phyloP scores from a whole-genome alignment of 2,888 invertebrate species.

The Synanthedon myopaeformis region DNA sequence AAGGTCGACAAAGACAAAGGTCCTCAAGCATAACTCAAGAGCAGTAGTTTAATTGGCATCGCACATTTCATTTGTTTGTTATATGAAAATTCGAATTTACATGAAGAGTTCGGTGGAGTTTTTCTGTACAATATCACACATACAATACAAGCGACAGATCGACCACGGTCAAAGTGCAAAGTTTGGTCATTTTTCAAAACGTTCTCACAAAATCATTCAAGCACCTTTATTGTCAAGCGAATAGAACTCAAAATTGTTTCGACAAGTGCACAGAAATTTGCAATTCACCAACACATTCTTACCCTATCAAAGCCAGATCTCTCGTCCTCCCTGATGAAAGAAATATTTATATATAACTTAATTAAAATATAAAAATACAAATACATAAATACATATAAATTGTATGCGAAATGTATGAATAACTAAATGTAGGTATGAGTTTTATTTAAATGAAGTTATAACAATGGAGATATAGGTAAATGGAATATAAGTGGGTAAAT shows the following conservation, averaged over 20 bases:
- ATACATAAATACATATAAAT: constrained; percentile 12
- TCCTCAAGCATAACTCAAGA: constrained; percentile 41
- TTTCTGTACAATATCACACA: constrained; percentile 23
- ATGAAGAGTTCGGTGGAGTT: neutral
- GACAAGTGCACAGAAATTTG: constrained; percentile 43
- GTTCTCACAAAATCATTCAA: constrained; percentile 23
- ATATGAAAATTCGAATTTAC: neutral
- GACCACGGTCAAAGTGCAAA: constrained; percentile 35
- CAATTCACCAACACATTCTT: constrained; percentile 62
- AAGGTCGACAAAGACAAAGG: constrained; percentile 66
- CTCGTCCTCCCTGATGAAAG: constrained; percentile 72
- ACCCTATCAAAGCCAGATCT: constrained; percentile 70
- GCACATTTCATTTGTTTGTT: neutral
- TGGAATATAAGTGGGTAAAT: neutral
- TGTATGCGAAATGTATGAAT: neutral
- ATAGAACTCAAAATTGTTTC: constrained; percentile 16
- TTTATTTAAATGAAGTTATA: too few species aligned
- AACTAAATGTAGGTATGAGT: too few species aligned
- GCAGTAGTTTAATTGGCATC: constrained; percentile 12
- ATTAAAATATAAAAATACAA: constrained; percentile 7
- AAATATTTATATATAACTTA: constrained; percentile 44
- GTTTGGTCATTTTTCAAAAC: constrained; percentile 15
- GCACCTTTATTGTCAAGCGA: constrained; percentile 23
- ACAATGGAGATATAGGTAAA: neutral
- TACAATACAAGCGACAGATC: constrained; percentile 37